phyloP scores from a whole-genome alignment of 2,113 vertebrate species.

The Onychostoma macrolepis region DNA sequence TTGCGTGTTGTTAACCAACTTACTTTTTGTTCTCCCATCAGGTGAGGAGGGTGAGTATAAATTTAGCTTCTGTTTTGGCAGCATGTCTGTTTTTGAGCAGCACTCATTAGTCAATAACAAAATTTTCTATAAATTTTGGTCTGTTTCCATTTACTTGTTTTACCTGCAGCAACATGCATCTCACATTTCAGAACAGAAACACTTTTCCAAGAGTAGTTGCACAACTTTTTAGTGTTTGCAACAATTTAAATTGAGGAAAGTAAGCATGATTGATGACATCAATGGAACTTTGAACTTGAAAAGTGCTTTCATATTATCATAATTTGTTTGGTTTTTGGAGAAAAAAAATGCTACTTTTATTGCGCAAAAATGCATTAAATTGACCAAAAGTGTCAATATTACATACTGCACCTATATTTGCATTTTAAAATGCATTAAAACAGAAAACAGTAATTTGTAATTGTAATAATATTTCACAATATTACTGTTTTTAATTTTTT shows the following conservation, averaged over 20 bases:
- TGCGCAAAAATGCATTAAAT: not conserved
- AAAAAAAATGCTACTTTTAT: not conserved
- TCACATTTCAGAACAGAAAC: not conserved
- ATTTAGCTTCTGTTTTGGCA: not conserved
- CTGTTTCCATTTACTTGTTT: not conserved
- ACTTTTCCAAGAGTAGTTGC: not conserved
- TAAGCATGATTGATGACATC: not conserved
- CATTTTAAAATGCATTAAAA: not conserved
- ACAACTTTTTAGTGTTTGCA: not conserved
- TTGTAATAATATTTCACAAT: not conserved
- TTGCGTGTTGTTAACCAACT: not conserved
- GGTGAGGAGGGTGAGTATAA: constrained; percentile 29
- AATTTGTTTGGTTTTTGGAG: too few species aligned
- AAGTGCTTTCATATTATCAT: not conserved
- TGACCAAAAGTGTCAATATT: not conserved
- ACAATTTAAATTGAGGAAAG: not conserved
- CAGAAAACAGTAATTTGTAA: not conserved
- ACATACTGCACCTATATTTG: too few species aligned
- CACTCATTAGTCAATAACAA: not conserved
- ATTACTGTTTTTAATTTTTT: not conserved
- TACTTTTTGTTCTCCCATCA: constrained; percentile 8
- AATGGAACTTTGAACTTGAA: not conserved
- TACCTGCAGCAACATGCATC: not conserved
- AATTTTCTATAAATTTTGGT: not conserved
- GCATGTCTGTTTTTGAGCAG: not conserved